A percentile compares a stretch with the other conserved stretches of the same genome.
Evolutionary conservation across 2,888 invertebrate genomes (phyloP).

Genomic region (Isotomurus palustris): DNA sequence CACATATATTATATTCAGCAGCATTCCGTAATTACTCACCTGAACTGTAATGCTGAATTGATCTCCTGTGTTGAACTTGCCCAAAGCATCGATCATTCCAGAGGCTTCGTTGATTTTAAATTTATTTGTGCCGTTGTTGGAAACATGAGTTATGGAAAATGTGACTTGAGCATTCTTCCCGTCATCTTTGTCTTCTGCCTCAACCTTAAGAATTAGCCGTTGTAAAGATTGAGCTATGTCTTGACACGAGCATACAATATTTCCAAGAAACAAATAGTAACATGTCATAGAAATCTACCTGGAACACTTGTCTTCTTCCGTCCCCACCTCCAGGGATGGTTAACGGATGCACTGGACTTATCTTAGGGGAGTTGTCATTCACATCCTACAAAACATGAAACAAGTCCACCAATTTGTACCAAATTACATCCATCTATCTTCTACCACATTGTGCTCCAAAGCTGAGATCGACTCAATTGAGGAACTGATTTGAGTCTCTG

Average conservation of each 20-base stretch:
- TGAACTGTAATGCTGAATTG: conserved; percentile 84
- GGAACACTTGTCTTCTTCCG: conserved; percentile 63
- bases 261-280: neutral
- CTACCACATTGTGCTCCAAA: neutral
- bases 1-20: too few relatives aligned
- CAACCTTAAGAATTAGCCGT: conserved; percentile 58
- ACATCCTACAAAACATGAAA: conserved; percentile 62
- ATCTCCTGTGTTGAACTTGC: conserved; percentile 76
- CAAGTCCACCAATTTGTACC: neutral
- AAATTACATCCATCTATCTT: too few relatives aligned
- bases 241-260: neutral
- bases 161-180: conserved; percentile 75
- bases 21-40: too few relatives aligned
- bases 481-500: too few relatives aligned
- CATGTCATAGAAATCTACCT: conserved; percentile 53
- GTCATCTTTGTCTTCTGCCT: conserved; percentile 79
- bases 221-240: too few relatives aligned
- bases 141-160: conserved; percentile 83
- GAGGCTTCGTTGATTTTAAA: conserved; percentile 75
- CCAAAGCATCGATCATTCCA: conserved; percentile 70
- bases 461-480: too few relatives aligned
- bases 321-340: conserved; percentile 75
- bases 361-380: conserved; percentile 79
- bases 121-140: conserved; percentile 81
- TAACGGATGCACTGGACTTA: conserved; percentile 75